A percentile compares a stretch with the other conserved stretches of the same genome.
Evolutionary conservation across 2,888 invertebrate species (phyloP).

Genomic region (Eilema sororculum): DNA sequence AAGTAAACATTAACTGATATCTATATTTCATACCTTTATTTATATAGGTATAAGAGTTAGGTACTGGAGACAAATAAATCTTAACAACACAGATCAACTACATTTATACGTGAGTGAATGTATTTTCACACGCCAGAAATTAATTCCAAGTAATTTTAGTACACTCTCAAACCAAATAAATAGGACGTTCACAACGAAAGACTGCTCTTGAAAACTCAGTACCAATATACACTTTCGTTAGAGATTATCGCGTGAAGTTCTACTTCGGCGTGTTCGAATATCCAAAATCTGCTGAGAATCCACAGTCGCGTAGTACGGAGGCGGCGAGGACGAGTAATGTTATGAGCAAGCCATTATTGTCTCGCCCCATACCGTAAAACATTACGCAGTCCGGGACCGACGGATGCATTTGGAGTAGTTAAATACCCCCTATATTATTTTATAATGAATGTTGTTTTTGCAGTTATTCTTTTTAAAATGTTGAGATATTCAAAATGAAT

Average conservation of each 20-base stretch:
- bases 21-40: slow-evolving; percentile 24
- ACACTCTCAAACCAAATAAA: slow-evolving; percentile 71
- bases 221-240: slow-evolving; percentile 58
- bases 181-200: slow-evolving; percentile 67
- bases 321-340: slow-evolving; percentile 85
- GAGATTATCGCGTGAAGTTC: slow-evolving; percentile 41
- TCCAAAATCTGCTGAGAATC: slow-evolving; percentile 66
- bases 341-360: slow-evolving; percentile 88
- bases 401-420: slow-evolving; percentile 76
- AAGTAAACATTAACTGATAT: slow-evolving; percentile 39
- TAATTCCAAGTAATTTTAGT: slow-evolving; percentile 70
- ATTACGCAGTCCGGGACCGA: slow-evolving; percentile 82
- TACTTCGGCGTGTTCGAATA: slow-evolving; percentile 49
- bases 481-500: neutral
- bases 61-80: slow-evolving; percentile 42
- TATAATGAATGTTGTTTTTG: neutral
- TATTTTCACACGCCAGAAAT: slow-evolving; percentile 64
- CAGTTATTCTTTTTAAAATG: neutral
- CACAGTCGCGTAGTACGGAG: slow-evolving; percentile 74
- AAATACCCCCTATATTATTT: slow-evolving; percentile 56
- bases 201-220: slow-evolving; percentile 70
- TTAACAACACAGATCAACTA: slow-evolving; percentile 39
- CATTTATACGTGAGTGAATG: slow-evolving; percentile 52
- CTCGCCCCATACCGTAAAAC: slow-evolving; percentile 87
- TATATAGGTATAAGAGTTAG: slow-evolving; percentile 13